phyloP scores from a whole-genome alignment of 2,113 vertebrate genomes.

The Nothoprocta pentlandii region DNA sequence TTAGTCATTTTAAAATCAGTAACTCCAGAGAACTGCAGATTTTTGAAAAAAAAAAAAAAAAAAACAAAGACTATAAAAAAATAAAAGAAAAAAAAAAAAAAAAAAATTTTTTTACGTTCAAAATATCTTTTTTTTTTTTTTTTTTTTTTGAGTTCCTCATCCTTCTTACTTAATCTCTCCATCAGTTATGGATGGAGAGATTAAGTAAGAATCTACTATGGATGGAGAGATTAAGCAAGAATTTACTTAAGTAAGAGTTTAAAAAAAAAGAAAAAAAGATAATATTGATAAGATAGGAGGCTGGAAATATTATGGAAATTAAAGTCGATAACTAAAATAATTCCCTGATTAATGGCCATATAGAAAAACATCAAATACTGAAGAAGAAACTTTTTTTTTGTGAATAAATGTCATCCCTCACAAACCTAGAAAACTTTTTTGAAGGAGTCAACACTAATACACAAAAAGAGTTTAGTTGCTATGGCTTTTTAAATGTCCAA shows the following conservation, averaged over 20 bases:
- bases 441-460: neutral
- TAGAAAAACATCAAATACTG: neutral
- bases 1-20: neutral
- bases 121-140: too few relatives aligned
- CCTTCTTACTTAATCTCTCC: neutral
- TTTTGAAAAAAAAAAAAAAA: neutral
- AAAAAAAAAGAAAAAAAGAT: neutral
- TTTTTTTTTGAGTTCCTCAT: neutral
- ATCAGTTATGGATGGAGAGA: neutral
- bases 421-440: neutral
- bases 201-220: too few relatives aligned
- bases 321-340: neutral
- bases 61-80: too few relatives aligned
- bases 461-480: neutral
- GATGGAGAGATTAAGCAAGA: too few relatives aligned
- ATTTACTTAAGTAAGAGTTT: too few relatives aligned
- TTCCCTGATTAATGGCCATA: neutral
- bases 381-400: neutral
- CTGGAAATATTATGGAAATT: neutral
- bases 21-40: neutral
- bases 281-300: neutral
- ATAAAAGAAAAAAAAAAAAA: too few relatives aligned
- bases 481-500: neutral
- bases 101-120: too few relatives aligned
- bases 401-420: fast-evolving